Conservation (phyloP, 2,113 vertebrate species). For the Pyrgilauda ruficollis region DNA sequence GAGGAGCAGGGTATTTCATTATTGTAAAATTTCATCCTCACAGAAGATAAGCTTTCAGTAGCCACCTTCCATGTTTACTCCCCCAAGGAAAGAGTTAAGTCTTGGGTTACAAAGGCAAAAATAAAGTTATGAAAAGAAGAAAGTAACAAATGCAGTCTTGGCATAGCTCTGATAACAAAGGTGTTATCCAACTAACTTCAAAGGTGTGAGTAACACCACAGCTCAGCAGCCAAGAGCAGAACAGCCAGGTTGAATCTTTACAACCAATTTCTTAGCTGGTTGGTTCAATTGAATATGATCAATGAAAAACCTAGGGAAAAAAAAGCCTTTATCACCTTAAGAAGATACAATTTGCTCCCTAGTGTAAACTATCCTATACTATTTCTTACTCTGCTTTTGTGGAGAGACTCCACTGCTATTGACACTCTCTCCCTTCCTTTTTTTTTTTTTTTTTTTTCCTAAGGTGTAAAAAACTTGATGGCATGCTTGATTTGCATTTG, state of each 20-base stretch:
- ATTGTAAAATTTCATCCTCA: background rate
- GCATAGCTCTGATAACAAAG: background rate
- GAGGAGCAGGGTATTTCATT: background rate
- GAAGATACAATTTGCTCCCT: background rate
- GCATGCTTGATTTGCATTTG: background rate
- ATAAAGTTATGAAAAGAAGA: background rate
- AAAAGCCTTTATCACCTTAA: background rate
- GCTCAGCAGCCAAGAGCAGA: background rate
- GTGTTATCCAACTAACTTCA: background rate
- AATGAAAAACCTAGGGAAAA: background rate
- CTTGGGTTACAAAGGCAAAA: background rate
- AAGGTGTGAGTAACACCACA: background rate
- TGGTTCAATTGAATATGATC: background rate
- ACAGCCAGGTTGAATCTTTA: background rate
- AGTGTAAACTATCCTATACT: background rate
- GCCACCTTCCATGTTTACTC: background rate
- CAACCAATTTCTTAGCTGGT: background rate
- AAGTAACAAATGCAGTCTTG: background rate
- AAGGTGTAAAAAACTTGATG: background rate
- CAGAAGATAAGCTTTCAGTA: background rate
- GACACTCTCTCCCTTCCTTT: accelerated
- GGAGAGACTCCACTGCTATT: background rate
- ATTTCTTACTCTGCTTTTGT: background rate
- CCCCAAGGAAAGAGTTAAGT: background rate
- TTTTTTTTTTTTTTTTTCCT: background rate